Evolutionary conservation across 2,888 invertebrate genomes (phyloP), one percentile per base, ranked within the genome.

Genomic region (Drosophila ustulata): DNA sequence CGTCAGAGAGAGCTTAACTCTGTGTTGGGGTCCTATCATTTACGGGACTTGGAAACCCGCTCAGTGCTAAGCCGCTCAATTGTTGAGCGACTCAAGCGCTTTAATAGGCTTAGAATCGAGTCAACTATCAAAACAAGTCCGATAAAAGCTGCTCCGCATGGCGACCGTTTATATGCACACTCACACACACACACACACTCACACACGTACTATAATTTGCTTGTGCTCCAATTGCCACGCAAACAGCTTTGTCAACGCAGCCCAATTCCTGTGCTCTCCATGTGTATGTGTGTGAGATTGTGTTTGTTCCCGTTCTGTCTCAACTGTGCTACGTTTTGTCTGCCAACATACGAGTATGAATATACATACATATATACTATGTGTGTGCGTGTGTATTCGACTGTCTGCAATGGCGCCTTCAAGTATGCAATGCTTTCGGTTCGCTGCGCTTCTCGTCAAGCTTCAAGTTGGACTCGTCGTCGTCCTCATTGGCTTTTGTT

Each of bases 101-200:
- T 86, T 87, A 89, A 89, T 89, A 87, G 88, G 89, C 89, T 86
- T 86, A 87, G 66, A 67, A 73, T 53, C 70, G 71, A 79, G 85
- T 84, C 79, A 86, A 79, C 89, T 88, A 88, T 86, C 85, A 88
- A 81, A 86, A 86, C 85, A 86, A 79, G 75, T 74, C 77, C 71
- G 82, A 84, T 83, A 83, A 83, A 83, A 88, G 80, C 73, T 71
- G 9, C 30, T 39, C 25, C 11, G 26, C 50, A 32, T 11, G 4
- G 9, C 51, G 51, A 41, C 61, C 45, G n/a, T 32, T 46, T 34
- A 37, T 18, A 25, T 39, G 26, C 18, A 9, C 3, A 28, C 41
- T 26, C 34, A 9, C 45, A 8, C 18, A 13, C 7, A 18, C 11
- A 47, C 23, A 55, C 46, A 30, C n/a, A 39, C 37, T 30, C 25